These are phyloP conservation scores for Eupleurogrammus muticus DNA, from an alignment of 2,797 vertebrate genomes.

Conservation along the genomic window DNA sequence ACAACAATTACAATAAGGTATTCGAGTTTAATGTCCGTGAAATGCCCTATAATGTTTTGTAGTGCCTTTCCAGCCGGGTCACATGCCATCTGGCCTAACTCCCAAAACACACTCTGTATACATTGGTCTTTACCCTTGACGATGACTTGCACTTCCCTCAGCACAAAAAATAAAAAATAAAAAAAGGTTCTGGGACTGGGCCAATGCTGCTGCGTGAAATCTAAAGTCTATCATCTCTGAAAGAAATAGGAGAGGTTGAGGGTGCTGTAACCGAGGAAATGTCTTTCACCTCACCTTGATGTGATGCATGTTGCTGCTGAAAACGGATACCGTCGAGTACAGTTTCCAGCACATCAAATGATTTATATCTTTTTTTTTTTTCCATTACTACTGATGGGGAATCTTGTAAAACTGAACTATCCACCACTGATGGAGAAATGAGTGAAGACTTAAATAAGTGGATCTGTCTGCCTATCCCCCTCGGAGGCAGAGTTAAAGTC, in stretches of 20 bases:
- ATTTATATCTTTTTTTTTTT: not conserved
- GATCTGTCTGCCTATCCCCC: no score
- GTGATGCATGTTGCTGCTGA: conserved; percentile 2
- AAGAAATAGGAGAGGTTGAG: conserved; percentile 20
- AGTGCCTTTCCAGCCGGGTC: conserved; percentile 36
- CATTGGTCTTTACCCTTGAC: conserved; percentile 61
- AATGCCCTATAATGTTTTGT: conserved; percentile 18
- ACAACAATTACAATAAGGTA: not conserved
- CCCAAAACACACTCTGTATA: conserved; percentile 53
- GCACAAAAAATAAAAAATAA: conserved; percentile 25
- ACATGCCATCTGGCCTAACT: conserved; percentile 53
- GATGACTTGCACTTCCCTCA: conserved; percentile 62
- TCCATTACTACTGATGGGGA: not conserved
- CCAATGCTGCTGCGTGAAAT: conserved; percentile 45
- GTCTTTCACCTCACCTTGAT: conserved; percentile 63
- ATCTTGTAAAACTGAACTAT: no score
- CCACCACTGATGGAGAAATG: no score
- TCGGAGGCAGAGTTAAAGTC: no score
- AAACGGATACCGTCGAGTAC: not conserved
- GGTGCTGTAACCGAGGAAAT: conserved; percentile 15
- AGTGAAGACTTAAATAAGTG: no score
- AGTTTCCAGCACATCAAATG: not conserved
- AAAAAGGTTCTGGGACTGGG: conserved; percentile 37
- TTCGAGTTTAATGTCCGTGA: conserved; percentile 26
- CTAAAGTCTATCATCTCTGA: conserved; percentile 31